Base-by-base conservation (phyloP, 2,888 invertebrate species). In the Allacma fusca region DNA sequence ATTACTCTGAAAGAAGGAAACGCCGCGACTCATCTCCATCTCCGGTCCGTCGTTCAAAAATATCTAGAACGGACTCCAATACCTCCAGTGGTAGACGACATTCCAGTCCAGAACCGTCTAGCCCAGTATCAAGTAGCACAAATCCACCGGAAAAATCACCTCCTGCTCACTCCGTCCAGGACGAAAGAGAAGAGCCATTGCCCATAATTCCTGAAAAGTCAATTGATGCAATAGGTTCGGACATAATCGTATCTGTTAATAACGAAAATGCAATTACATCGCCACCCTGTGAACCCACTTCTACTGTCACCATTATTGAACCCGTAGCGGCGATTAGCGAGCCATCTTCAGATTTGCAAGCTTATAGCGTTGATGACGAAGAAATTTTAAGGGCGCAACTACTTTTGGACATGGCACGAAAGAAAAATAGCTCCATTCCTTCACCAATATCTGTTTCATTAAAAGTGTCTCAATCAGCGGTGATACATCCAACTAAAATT, bases 381-480 rank as follows among this genome's bases (percentile, higher is more conserved):
- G 76, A 76, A 64, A 29, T 76, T 26, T 69, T 76, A 64, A 57
- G 76, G 24, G 76, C 76, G 16, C 70, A 71, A 26, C 44, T 76
- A 12, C 40, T 76, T 7, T 21, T 76, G 9, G 76, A 76, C 23
- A 62, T 76, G 19, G 59, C 76, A 5, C 62, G 71, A 44, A 76
- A 76, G 62, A 76, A 76, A 21, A 76, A 62, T 29, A 50, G 50
- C 13, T 26, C 70, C 7, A 19, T 44, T 26, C 50, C 50, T 2
- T 50, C 50, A 2, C 50, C 50, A 12, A 16, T 34, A 34, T 9
- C 34, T 34, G 34, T 34, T 34, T 34, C 34, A 34, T 34, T 50
- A 9, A 50, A 5, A 2, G 2, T 16, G 2, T 16, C n/a, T 16
- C 19, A 13, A 19, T 2, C 19, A 9, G 7, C 50, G n/a, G 50